phyloP scores from a whole-genome alignment of 2,113 vertebrate species.

The Otocyon megalotis region DNA sequence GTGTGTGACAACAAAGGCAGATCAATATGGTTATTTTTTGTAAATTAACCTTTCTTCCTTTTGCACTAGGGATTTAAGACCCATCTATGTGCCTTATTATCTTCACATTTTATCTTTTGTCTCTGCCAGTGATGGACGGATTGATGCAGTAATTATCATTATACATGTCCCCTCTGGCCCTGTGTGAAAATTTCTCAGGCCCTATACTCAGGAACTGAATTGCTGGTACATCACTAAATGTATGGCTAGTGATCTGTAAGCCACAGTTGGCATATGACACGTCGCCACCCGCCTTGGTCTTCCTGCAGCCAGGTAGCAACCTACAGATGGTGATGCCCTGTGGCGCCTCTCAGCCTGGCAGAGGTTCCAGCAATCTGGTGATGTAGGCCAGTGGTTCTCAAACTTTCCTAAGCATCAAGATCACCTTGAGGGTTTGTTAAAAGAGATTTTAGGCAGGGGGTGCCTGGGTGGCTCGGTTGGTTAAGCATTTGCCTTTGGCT shows the following conservation, averaged over 20 bases:
- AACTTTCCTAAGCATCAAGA: not conserved
- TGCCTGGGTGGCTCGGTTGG: too few species aligned
- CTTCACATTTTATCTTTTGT: not conserved
- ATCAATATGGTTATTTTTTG: not conserved
- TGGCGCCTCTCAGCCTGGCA: not conserved
- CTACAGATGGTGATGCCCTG: too few species aligned
- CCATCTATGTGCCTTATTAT: not conserved
- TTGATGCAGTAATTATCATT: not conserved
- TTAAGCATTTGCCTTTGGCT: too few species aligned
- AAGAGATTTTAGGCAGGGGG: not conserved
- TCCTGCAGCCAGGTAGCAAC: not conserved
- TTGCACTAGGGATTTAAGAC: not conserved
- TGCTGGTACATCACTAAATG: not conserved
- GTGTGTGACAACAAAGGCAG: not conserved
- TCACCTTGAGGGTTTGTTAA: not conserved
- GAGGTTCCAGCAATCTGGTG: not conserved
- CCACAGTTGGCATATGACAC: rapidly evolving
- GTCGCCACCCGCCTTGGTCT: not conserved
- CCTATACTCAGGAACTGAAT: not conserved
- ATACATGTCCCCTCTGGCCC: not conserved
- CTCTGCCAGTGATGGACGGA: not conserved
- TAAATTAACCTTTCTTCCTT: not conserved
- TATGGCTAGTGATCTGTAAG: not conserved
- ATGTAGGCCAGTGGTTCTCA: not conserved
- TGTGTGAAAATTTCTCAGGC: not conserved